These are phyloP conservation scores for Drosophila emarginata DNA, from an alignment of 2,888 invertebrate genomes.

Conservation along the genomic window DNA sequence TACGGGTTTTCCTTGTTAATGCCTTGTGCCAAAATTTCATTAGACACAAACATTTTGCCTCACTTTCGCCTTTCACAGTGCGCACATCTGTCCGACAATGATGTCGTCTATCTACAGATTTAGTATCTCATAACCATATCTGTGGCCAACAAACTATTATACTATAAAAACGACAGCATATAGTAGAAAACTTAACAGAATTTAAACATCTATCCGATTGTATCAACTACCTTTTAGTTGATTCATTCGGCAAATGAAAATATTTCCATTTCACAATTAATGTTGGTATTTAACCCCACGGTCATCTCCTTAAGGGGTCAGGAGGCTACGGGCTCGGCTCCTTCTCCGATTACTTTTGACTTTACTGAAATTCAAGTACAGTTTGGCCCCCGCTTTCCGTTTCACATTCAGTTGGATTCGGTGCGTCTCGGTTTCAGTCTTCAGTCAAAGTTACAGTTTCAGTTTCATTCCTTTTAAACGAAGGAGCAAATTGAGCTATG, in stretches of 20 bases:
- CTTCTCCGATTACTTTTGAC: conserved; percentile 35
- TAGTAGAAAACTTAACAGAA: background rate
- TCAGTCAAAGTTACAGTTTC: background rate
- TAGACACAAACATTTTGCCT: conserved; percentile 31
- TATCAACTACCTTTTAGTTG: too few species aligned
- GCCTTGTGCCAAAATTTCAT: conserved; percentile 60
- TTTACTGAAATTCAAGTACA: background rate
- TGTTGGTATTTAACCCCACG: conserved; percentile 8
- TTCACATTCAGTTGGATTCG: background rate
- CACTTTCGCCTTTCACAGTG: background rate
- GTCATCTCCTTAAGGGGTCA: background rate
- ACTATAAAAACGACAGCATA: background rate
- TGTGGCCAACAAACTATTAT: background rate
- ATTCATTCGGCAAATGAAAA: too few species aligned
- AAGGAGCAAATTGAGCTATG: conserved; percentile 7
- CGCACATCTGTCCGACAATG: background rate
- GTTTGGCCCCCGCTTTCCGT: background rate
- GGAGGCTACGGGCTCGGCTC: too few species aligned
- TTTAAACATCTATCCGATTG: background rate
- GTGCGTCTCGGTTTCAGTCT: background rate
- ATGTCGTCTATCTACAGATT: background rate
- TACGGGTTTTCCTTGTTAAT: conserved; percentile 29
- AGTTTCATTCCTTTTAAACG: background rate
- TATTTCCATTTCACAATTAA: conserved; percentile 3
- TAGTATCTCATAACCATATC: background rate